phyloP scores from a whole-genome alignment of 2,888 invertebrate species.

The Mechanitis mazaeus region DNA sequence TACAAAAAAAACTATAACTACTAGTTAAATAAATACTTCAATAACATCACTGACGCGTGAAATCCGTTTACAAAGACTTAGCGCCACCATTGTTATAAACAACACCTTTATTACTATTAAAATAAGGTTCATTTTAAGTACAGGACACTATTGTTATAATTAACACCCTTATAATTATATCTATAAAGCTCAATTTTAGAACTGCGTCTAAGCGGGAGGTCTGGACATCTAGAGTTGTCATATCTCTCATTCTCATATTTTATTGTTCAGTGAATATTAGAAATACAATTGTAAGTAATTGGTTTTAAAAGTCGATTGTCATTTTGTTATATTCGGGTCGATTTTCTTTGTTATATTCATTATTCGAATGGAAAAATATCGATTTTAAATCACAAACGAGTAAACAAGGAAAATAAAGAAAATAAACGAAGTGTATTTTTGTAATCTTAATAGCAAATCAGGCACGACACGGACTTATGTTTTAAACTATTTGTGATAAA shows the following conservation, averaged over 20 bases:
- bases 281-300: conserved; percentile 60
- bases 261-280: conserved; percentile 56
- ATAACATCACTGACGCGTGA: conserved; percentile 43
- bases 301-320: conserved; percentile 37
- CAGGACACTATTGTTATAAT: conserved; percentile 31
- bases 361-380: too few relatives aligned
- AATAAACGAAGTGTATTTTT: conserved; percentile 1
- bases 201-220: conserved; percentile 50
- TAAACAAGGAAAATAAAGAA: neutral
- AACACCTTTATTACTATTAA: neutral
- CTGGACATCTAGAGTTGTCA: conserved; percentile 61
- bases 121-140: conserved; percentile 13
- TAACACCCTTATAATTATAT: neutral
- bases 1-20: conserved; percentile 9
- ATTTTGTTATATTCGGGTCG: conserved; percentile 28
- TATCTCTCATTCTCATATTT: conserved; percentile 49
- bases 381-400: neutral
- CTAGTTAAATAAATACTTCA: conserved; percentile 21
- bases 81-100: conserved; percentile 43
- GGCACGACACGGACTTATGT: conserved; percentile 1
- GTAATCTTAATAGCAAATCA: conserved; percentile 3
- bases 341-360: conserved; percentile 8
- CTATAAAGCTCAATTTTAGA: conserved; percentile 12
- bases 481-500: neutral
- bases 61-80: conserved; percentile 44